Evolutionary conservation across 2,113 vertebrate genomes (phyloP).

Genomic region (Willisornis vidua): DNA sequence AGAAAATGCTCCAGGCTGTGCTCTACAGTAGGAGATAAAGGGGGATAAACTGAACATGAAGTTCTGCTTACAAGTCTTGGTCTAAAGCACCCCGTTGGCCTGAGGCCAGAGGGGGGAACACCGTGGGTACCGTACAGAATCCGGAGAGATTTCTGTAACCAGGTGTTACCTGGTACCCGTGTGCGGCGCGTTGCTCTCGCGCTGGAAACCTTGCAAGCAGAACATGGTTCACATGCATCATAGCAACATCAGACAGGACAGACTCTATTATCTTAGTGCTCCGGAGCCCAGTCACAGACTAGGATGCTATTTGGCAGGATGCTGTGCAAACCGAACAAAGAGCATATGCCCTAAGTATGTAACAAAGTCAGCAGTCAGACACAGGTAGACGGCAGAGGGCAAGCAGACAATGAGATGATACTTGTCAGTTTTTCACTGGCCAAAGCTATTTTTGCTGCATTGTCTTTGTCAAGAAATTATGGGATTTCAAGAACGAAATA

Average conservation of each 20-base stretch:
- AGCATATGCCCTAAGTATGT: background rate
- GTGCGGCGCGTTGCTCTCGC: background rate
- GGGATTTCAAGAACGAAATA: background rate
- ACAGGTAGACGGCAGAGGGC: slow-evolving; percentile 1
- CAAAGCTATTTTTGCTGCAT: background rate
- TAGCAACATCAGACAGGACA: background rate
- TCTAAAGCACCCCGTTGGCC: background rate
- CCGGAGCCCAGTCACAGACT: background rate
- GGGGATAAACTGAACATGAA: background rate
- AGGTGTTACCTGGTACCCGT: rapidly evolving
- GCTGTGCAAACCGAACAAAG: slow-evolving; percentile 49
- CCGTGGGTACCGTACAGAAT: background rate
- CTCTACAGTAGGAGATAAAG: background rate
- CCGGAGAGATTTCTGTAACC: background rate
- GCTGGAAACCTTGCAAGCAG: background rate
- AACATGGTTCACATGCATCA: rapidly evolving
- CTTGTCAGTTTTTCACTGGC: background rate
- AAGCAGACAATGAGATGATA: background rate
- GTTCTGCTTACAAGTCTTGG: background rate
- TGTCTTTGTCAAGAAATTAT: background rate
- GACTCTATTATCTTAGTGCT: background rate
- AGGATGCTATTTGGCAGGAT: slow-evolving; percentile 50
- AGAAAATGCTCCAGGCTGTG: background rate
- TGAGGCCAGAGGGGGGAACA: too few species aligned
- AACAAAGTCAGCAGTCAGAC: background rate